phyloP scores from a whole-genome alignment of 2,113 vertebrate species.

The Chaetodon auriga region DNA sequence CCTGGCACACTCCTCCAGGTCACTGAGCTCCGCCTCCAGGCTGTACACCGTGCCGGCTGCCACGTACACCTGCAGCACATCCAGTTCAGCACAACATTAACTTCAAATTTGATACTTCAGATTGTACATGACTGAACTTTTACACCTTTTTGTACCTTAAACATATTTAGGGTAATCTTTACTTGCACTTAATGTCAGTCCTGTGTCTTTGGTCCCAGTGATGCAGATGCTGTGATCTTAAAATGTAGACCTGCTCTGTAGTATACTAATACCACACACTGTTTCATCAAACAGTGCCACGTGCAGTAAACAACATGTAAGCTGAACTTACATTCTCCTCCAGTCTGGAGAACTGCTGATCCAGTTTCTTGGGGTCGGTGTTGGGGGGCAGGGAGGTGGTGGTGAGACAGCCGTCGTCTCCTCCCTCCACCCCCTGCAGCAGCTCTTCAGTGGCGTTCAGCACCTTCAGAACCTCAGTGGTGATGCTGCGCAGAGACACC shows the following conservation, averaged over 20 bases:
- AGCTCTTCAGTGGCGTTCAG: conserved; percentile 96
- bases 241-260: not conserved
- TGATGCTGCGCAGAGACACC: conserved; percentile 95
- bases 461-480: conserved; percentile 96
- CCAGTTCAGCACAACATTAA: not conserved
- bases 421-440: conserved; percentile 86
- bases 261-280: not conserved
- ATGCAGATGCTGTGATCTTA: not conserved
- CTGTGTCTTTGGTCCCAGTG: not conserved
- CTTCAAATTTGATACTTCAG: not conserved
- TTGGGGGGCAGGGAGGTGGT: conserved; percentile 80
- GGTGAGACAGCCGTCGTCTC: conserved; percentile 55
- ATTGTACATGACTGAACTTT: too few relatives aligned
- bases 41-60: conserved; percentile 91
- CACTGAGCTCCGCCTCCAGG: conserved; percentile 91
- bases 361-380: conserved; percentile 86
- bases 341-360: conserved; percentile 92
- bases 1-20: conserved; percentile 91
- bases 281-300: not conserved
- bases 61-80: conserved; percentile 90
- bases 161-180: not conserved
- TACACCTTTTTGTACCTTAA: too few relatives aligned
- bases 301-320: not conserved
- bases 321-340: conserved; percentile 91
- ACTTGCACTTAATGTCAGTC: not conserved